Base-by-base conservation (phyloP, 2,797 vertebrate species). In the Spinus pinus region DNA sequence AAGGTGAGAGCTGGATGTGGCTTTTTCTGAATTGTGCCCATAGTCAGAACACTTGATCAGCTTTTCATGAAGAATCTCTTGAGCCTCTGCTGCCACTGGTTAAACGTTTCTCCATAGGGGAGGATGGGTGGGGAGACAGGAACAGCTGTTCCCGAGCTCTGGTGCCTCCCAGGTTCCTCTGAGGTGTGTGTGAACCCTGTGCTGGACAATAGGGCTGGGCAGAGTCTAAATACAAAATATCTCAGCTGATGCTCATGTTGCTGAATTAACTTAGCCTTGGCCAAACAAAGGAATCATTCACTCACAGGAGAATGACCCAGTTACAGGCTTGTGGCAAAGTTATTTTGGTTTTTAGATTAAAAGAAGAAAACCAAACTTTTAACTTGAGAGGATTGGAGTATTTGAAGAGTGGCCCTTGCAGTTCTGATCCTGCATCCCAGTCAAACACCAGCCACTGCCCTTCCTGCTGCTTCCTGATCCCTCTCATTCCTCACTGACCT, bases 281-380 rank as follows among this genome's bases (percentile, higher is more conserved):
- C 33, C 42, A 41, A 80, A 97, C 95, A 97, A 97, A 97, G 94
- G 81, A 81, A 47, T 60, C 94, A 89, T 97, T 96, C 91, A 97
- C 72, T 33, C 61, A 16, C 80, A 88, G 75, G 62, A 93, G 85
- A 95, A 85, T 42, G 80, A 90, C 74, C 85, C 93, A 85, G 58
- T 88, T 93, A 90, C 86, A 54, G 77, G 23, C 60, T 84, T 4
- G 7, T 73, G 71, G 37, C 65, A 42, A 72, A 80, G 79, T 80
- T 90, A 74, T 73, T 95, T 86, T 84, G 53, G 6, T 16, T 89
- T 72, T 81, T 24, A 57, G 46, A 57, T 51, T 77, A 42, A 73
- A 86, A 83, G 41, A 39, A 65, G 71, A 81, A 86, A 71, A 6
- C 5, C 4, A 8, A 82, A 69, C n/a, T 62, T 74, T 81, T 60